Conservation (phyloP, 2,113 vertebrate species). For the Salvator merianae region DNA sequence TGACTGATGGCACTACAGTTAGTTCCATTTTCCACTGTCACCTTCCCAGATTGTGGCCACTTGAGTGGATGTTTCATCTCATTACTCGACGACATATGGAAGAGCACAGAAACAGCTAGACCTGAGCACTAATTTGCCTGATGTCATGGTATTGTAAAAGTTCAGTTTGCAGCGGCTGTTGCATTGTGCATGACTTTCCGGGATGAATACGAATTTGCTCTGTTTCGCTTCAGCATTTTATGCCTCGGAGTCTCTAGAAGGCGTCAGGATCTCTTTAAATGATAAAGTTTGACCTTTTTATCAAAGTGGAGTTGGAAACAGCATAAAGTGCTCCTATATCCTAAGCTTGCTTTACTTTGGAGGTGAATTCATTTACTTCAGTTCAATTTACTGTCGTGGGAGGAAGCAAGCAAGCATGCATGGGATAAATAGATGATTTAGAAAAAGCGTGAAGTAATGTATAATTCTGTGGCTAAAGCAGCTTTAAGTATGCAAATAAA, state of each 20-base stretch:
- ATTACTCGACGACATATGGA: neutral
- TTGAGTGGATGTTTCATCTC: too few relatives aligned
- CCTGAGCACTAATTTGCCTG: neutral
- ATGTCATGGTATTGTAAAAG: neutral
- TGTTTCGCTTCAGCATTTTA: neutral
- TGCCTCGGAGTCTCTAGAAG: neutral
- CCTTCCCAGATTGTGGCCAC: too few relatives aligned
- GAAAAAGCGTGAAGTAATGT: neutral
- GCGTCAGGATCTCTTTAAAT: neutral
- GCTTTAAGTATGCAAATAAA: too few relatives aligned
- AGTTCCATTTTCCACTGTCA: too few relatives aligned
- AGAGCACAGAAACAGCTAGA: too few relatives aligned
- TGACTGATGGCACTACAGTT: too few relatives aligned
- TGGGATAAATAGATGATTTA: neutral
- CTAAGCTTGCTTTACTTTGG: neutral
- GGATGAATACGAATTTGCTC: neutral
- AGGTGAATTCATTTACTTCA: neutral
- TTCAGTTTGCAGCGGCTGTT: neutral
- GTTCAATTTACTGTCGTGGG: neutral
- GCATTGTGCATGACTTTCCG: neutral
- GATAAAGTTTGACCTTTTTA: neutral
- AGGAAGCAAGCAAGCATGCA: too few relatives aligned
- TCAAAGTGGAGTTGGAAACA: too few relatives aligned
- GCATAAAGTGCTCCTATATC: neutral
- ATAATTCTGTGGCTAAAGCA: too few relatives aligned